A percentile compares a stretch with the other conserved stretches of the same genome.
phyloP scores from a whole-genome alignment of 2,113 vertebrate species.

The Sporophila hypoxantha region DNA sequence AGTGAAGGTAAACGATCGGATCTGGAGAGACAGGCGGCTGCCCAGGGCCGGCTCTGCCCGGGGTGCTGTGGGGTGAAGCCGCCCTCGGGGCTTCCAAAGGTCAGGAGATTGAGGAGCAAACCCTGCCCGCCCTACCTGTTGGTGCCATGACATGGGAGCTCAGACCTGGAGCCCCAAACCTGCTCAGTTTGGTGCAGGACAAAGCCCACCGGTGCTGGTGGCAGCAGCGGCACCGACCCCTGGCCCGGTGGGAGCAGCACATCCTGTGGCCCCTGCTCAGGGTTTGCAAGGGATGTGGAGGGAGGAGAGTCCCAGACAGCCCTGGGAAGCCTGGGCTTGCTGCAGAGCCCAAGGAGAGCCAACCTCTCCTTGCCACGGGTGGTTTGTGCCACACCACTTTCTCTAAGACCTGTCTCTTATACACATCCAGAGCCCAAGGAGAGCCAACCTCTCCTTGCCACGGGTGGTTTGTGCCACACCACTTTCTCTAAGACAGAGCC shows the following conservation, averaged over 20 bases:
- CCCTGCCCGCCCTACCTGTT: fast-evolving
- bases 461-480: background rate
- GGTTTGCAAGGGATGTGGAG: background rate
- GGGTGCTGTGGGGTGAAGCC: background rate
- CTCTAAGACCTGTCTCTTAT: too few relatives aligned
- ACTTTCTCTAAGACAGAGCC: background rate
- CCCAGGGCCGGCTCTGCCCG: background rate
- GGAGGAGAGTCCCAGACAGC: fast-evolving
- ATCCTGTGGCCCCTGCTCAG: background rate
- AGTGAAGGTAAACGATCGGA: conserved; percentile 1
- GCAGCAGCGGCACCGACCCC: background rate
- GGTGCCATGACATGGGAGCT: background rate
- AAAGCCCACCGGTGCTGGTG: fast-evolving
- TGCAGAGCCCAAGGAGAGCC: background rate
- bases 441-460: background rate
- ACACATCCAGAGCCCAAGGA: background rate
- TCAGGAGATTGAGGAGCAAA: background rate
- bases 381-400: background rate
- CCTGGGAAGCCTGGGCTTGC: background rate
- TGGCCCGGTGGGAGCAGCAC: background rate
- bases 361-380: background rate
- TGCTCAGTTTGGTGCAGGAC: background rate
- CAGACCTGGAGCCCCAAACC: background rate
- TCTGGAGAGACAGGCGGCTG: background rate
- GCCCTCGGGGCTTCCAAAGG: background rate